phyloP scores from a whole-genome alignment of 2,113 vertebrate genomes.

The Tringa solitaria region DNA sequence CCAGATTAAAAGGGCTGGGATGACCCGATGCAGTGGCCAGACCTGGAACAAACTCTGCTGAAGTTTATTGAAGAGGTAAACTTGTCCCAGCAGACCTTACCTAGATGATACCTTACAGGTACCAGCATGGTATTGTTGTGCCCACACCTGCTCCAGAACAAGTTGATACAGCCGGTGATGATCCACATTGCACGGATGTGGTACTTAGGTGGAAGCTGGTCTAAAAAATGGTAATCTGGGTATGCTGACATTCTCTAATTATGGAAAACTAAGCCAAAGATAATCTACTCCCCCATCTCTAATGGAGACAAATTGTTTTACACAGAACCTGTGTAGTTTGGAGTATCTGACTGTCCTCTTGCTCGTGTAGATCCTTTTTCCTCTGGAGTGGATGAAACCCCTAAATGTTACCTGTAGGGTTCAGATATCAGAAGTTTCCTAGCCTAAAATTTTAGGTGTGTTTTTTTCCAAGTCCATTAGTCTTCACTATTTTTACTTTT shows the following conservation, averaged over 20 bases:
- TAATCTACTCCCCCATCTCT: neutral
- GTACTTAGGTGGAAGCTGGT: neutral
- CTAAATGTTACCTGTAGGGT: rapidly evolving
- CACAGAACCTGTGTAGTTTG: too few relatives aligned
- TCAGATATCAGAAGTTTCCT: too few relatives aligned
- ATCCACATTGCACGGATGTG: neutral
- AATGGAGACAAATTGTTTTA: neutral
- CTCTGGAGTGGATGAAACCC: neutral
- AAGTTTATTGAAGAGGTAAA: neutral
- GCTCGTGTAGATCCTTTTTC: neutral
- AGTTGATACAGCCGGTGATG: rapidly evolving
- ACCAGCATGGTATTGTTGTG: rapidly evolving
- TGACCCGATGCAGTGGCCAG: neutral
- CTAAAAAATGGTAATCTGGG: neutral
- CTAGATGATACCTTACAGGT: too few relatives aligned
- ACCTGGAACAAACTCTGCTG: neutral
- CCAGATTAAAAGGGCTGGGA: neutral
- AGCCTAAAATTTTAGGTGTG: neutral
- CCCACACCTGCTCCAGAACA: rapidly evolving
- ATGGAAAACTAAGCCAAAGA: neutral
- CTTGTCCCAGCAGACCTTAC: neutral
- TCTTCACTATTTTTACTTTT: neutral
- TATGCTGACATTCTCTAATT: too few relatives aligned
- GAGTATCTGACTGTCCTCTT: too few relatives aligned
- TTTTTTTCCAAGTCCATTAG: neutral